A percentile compares a stretch with the other conserved stretches of the same genome.
Conservation (phyloP, 2,797 vertebrate species). For the Allochrocebus solatus region DNA sequence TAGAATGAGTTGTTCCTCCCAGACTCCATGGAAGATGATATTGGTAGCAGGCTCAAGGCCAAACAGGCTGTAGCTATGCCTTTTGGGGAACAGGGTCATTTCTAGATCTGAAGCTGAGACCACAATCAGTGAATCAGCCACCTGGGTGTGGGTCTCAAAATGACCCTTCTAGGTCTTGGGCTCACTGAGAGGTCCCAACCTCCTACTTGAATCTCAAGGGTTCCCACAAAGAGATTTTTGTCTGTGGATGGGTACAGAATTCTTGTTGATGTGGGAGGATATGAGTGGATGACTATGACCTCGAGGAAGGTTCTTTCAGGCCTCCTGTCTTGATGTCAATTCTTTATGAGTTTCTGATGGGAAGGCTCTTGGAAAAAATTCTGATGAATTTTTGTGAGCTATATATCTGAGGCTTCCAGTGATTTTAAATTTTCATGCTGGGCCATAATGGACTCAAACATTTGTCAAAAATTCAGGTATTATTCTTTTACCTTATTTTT, state of each 20-base stretch:
- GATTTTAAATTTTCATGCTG: not conserved
- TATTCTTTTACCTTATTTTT: not conserved
- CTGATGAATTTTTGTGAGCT: not conserved
- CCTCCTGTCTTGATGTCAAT: not conserved
- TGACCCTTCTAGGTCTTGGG: not conserved
- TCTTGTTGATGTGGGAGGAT: not conserved
- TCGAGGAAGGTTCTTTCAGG: not conserved
- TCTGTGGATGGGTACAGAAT: not conserved
- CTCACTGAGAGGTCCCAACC: not conserved
- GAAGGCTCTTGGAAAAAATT: not conserved
- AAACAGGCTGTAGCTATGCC: not conserved
- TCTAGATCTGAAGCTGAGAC: not conserved
- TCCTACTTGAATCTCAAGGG: not conserved
- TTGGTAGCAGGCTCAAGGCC: not conserved
- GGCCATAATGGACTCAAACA: not conserved
- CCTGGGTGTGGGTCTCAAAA: not conserved
- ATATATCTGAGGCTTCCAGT: not conserved
- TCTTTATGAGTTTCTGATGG: not conserved
- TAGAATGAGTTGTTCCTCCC: not conserved
- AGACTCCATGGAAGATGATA: not conserved
- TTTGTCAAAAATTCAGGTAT: not conserved
- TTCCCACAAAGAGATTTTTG: not conserved
- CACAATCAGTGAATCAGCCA: not conserved
- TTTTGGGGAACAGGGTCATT: not conserved
- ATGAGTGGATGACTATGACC: not conserved